Evolutionary conservation across 1,140 invertebrate species (phyloP).

Genomic region (Gonatopus flavifemur): DNA sequence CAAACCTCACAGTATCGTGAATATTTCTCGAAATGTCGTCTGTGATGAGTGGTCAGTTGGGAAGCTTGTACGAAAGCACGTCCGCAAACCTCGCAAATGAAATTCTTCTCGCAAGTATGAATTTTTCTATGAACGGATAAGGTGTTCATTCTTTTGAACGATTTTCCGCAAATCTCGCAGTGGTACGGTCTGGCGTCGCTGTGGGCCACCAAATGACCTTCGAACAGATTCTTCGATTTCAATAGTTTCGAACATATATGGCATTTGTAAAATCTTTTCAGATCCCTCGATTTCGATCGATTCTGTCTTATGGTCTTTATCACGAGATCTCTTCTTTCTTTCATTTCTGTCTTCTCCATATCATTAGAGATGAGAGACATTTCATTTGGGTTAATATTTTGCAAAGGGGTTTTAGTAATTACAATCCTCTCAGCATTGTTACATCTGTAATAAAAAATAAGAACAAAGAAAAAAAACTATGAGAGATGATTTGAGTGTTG

Average conservation of each 20-base stretch:
- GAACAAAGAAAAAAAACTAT: too few relatives aligned
- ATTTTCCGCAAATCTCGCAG: constrained; percentile 55
- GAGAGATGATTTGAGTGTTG: too few relatives aligned
- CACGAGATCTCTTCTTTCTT: background rate
- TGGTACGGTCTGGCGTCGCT: constrained; percentile 53
- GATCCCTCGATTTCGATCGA: constrained; percentile 15
- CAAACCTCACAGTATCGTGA: constrained; percentile 49
- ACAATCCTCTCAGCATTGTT: constrained; percentile 2
- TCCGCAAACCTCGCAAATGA: constrained; percentile 51
- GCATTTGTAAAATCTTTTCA: constrained; percentile 51
- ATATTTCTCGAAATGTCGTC: constrained; percentile 50
- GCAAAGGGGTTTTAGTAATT: background rate
- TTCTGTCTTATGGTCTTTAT: background rate
- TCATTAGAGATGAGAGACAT: background rate
- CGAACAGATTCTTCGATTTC: constrained; percentile 55
- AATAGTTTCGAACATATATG: constrained; percentile 55
- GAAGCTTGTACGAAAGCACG: constrained; percentile 50
- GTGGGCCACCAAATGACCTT: constrained; percentile 57
- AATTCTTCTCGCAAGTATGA: constrained; percentile 45
- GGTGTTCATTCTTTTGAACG: constrained; percentile 55
- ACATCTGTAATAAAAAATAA: background rate
- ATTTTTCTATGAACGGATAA: constrained; percentile 48
- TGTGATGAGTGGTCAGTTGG: constrained; percentile 46
- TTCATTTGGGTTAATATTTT: background rate
- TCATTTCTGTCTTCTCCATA: background rate